Evolutionary conservation across 37 sponge, comb jelly and placozoan species (phyloP), one percentile per base, ranked within the genome.

Genomic region (Agelas oroides): DNA sequence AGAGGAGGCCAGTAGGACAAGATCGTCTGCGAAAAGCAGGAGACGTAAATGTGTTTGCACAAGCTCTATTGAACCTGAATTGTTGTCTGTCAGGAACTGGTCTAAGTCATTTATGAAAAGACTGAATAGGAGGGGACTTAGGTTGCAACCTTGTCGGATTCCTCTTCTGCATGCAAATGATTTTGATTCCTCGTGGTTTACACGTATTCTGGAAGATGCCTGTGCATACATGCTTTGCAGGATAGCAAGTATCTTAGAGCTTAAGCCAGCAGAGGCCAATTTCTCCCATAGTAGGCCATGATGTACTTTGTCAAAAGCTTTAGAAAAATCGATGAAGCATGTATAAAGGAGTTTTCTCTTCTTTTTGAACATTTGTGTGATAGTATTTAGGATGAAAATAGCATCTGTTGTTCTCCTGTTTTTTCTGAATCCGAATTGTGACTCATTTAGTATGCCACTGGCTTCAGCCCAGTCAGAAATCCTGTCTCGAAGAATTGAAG

Each of bases 141-240:
- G 68, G 68, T 24, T 24, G 33, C 68, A 67, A 28, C 68, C 68
- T 30, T 67, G 68, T 24, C 68, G 28, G 19, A 67, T 34, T 67
- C 68, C 68, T 67, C 19, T 67, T 19, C 33, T 32, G 33, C 68
- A 67, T 24, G 68, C 34, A 31, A 67, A 67, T 5, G 11, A 13
- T 19, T 24, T 5, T 18, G 68, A 67, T 33, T 33, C 19, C 20
- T 67, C 33, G 11, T 30, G 19, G 20, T 67, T 67, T 28, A 11
- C 68, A 33, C 34, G 2, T 19, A 67, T 11, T 31, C 28, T 31
- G 33, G 68, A 67, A 3, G 68, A 13, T 31, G 68, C 68, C 20
- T 67, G 27, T 31, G 32, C 32, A 31, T 67, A 67, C 68, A 67
- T 67, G 20, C 33, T 32, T 30, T 32, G 28, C 32, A 67, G 3